Conservation (phyloP, 2,888 invertebrate species). For the Pharmacophagus antenor region DNA sequence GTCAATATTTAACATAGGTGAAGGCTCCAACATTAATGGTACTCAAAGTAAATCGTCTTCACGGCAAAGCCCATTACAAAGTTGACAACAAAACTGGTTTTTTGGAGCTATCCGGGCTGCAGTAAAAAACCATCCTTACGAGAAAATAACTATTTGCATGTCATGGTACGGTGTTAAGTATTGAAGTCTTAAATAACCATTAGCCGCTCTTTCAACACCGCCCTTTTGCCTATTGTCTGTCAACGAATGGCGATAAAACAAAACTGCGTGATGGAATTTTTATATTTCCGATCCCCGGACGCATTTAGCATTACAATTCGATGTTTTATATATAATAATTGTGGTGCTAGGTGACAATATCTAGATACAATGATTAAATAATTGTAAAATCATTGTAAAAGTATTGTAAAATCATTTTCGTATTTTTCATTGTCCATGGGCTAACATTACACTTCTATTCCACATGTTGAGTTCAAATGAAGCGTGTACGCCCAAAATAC, state of each 20-base stretch:
- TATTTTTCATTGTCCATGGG: no score
- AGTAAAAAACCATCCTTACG: constrained; percentile 25
- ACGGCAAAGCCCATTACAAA: constrained; percentile 10
- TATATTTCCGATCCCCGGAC: constrained; percentile 73
- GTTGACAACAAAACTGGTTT: constrained; percentile 18
- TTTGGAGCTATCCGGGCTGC: constrained; percentile 12
- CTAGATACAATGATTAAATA: neutral
- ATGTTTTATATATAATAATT: neutral
- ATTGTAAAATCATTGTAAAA: neutral
- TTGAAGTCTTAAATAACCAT: constrained; percentile 42
- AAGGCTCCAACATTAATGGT: neutral
- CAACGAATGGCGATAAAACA: constrained; percentile 67
- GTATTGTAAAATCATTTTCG: no score
- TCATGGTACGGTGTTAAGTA: constrained; percentile 37
- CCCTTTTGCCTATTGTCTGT: constrained; percentile 75
- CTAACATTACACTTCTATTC: no score
- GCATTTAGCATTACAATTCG: constrained; percentile 49
- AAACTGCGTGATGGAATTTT: constrained; percentile 75
- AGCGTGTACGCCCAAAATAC: no score
- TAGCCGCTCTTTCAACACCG: constrained; percentile 59
- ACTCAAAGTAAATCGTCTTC: constrained; percentile 17
- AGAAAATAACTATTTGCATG: constrained; percentile 35
- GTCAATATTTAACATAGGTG: constrained; percentile 15
- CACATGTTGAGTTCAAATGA: no score
- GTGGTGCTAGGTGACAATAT: neutral